These are phyloP conservation scores for Drosophila limbata DNA, from an alignment of 2,888 invertebrate genomes.

Conservation along the genomic window DNA sequence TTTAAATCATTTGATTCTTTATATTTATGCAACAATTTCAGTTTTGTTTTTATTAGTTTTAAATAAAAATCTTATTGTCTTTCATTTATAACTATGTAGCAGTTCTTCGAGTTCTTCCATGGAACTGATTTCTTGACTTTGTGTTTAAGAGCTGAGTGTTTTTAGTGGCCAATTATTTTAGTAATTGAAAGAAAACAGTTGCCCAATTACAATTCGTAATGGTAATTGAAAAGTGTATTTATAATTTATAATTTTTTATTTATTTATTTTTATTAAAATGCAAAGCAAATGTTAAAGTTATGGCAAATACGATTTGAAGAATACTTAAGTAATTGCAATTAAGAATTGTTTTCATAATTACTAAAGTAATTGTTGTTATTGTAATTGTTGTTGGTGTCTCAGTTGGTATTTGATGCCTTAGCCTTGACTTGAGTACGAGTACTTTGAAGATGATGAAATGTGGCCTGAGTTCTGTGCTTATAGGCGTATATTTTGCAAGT, in stretches of 20 bases:
- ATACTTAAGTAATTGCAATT: constrained; percentile 27
- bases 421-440: constrained; percentile 21
- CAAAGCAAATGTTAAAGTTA: constrained; percentile 23
- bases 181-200: constrained; percentile 26
- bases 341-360: constrained; percentile 20
- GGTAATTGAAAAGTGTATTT: constrained; percentile 10
- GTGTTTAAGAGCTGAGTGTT: constrained; percentile 33
- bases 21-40: constrained; percentile 53
- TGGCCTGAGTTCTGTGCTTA: constrained; percentile 52
- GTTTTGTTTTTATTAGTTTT: constrained; percentile 61
- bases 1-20: constrained; percentile 36
- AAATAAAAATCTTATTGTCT: constrained; percentile 78
- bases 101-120: constrained; percentile 69
- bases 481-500: constrained; percentile 12
- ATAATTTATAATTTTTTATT: constrained; percentile 12
- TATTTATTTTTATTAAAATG: constrained; percentile 11
- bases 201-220: constrained; percentile 30
- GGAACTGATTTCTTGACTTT: constrained; percentile 60
- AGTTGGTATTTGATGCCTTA: constrained; percentile 25
- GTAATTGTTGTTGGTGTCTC: constrained; percentile 15
- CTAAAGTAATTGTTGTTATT: constrained; percentile 26
- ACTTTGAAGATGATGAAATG: constrained; percentile 23
- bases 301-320: constrained; percentile 21
- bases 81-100: constrained; percentile 77
- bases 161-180: constrained; percentile 29